Evolutionary conservation across 2,797 vertebrate genomes (phyloP), one percentile per base, ranked within the genome.

Genomic region (Malurus leucopterus): DNA sequence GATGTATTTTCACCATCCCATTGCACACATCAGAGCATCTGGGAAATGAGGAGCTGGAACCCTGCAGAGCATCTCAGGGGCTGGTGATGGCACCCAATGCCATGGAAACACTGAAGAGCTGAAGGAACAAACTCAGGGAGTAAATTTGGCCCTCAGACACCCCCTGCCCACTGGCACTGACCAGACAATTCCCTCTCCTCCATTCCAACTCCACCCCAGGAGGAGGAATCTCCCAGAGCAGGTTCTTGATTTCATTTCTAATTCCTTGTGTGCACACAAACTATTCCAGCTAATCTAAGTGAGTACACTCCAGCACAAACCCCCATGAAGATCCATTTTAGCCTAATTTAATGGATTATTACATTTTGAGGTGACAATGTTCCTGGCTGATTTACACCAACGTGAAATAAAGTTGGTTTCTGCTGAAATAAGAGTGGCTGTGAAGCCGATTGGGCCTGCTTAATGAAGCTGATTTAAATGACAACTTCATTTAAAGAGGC

Each of bases 381-480:
- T 92, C 86, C 63, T 74, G 87, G 54, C 40, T 92, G 86, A 88
- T 91, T 92, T 88, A 74, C 65, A 77, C 49, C 87, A 80, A 85
- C 67, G 9, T 71, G 82, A 94, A 93, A 85, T 68, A 92, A 92
- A 82, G 62, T 84, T 41, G 16, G 67, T 62, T 91, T 72, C 80
- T 62, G 62, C 53, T 87, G 72, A 88, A 95, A 46, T 74, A 65
- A 86, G 68, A 64, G 78, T 38, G 72, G 54, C 78, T 70, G 62
- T 0, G 2, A 41, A 79, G 70, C 17, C 29, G 40, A 62, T 61
- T 92, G 88, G 71, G 44, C 64, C 64, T 49, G 74, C 74, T 82
- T 90, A 94, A 94, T 75, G 75, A 88, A 84, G 74, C n/a, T 34
- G 32, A 91, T 91, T 88, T 51, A 91, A 94, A 91, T 88, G 90